Percentiles rank a stretch among this genome's conserved stretches.
Evolutionary conservation across 1,140 invertebrate species (phyloP).

Genomic region (Polyergus mexicanus): DNA sequence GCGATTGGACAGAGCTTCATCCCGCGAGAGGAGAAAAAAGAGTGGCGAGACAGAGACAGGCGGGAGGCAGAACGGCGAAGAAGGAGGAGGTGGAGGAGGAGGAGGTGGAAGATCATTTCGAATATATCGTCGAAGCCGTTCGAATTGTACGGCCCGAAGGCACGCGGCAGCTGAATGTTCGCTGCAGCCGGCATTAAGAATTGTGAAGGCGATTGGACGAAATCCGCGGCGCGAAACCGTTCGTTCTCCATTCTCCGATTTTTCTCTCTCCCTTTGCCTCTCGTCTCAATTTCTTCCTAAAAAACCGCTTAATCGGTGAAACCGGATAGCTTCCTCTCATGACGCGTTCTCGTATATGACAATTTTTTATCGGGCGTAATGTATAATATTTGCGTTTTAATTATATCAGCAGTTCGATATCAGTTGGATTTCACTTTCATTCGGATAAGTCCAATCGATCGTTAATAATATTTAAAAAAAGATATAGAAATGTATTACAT

Average conservation of each 20-base stretch:
- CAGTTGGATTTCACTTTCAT: not conserved
- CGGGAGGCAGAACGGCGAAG: not conserved
- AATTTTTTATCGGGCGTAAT: not conserved
- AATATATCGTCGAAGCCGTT: conserved; percentile 67
- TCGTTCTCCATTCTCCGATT: conserved; percentile 20
- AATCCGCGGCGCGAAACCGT: conserved; percentile 35
- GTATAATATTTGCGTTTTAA: not conserved
- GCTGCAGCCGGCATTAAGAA: conserved; percentile 63
- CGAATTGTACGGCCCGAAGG: conserved; percentile 60
- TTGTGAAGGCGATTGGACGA: conserved; percentile 65
- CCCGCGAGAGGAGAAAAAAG: conserved; percentile 23
- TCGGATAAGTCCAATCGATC: not conserved
- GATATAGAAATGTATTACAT: not conserved
- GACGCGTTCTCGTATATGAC: not conserved
- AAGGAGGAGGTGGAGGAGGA: not conserved
- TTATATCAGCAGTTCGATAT: not conserved
- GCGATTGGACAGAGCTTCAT: conserved; percentile 72
- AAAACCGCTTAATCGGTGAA: conserved; percentile 21
- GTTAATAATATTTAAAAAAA: not conserved
- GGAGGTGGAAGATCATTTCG: conserved; percentile 52
- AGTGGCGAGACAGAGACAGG: conserved; percentile 9
- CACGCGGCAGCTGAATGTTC: conserved; percentile 65
- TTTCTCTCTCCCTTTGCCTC: not conserved
- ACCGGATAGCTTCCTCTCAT: not conserved
- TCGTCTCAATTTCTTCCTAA: conserved; percentile 11